phyloP scores from a whole-genome alignment of 2,113 vertebrate genomes.

The Felis chaus region DNA sequence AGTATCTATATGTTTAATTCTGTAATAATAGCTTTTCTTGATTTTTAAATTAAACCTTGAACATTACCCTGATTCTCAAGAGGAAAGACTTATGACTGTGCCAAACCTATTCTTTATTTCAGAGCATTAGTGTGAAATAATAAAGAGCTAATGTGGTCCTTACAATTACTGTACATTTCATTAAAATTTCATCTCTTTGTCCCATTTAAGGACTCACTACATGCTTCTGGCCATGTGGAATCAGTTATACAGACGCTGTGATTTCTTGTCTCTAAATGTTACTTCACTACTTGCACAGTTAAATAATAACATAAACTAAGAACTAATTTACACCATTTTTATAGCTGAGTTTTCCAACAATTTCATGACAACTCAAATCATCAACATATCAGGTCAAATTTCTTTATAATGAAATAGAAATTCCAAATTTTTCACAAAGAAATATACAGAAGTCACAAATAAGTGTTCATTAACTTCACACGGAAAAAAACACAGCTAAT shows the following conservation, averaged over 20 bases:
- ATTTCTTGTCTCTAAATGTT: conserved; percentile 23
- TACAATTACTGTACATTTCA: conserved; percentile 75
- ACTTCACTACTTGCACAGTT: conserved; percentile 12
- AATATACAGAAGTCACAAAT: neutral
- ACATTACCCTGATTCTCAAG: conserved; percentile 79
- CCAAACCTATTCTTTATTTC: conserved; percentile 80
- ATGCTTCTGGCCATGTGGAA: conserved; percentile 76
- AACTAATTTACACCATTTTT: conserved; percentile 42
- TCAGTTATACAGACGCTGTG: conserved; percentile 58
- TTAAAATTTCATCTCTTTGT: conserved; percentile 78
- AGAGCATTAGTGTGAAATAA: conserved; percentile 80
- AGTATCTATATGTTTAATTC: conserved; percentile 72
- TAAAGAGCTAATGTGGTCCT: conserved; percentile 70
- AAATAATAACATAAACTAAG: conserved; percentile 33
- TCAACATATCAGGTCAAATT: conserved; percentile 41
- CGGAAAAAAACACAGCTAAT: neutral
- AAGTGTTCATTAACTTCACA: neutral
- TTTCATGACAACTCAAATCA: conserved; percentile 19
- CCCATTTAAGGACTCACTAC: conserved; percentile 73
- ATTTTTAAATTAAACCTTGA: conserved; percentile 80
- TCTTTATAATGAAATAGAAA: neutral
- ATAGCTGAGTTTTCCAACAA: conserved; percentile 30
- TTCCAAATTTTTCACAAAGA: conserved; percentile 16
- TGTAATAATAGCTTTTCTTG: conserved; percentile 58
- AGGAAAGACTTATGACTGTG: conserved; percentile 77